Percentiles rank a stretch among this genome's conserved stretches.
Conservation (phyloP, 2,113 vertebrate species). For the Smithornis capensis region DNA sequence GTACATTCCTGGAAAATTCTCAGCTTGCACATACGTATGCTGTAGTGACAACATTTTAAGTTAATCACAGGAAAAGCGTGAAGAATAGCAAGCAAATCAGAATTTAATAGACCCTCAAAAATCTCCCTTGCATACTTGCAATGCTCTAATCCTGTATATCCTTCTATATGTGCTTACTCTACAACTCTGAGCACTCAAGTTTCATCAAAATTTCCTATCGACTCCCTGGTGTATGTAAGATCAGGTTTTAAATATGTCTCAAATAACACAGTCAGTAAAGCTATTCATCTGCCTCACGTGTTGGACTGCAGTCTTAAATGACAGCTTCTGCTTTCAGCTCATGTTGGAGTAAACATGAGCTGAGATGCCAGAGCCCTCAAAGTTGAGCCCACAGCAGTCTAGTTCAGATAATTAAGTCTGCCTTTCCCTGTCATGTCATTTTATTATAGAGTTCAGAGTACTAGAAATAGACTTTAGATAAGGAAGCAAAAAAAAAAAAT, state of each 20-base stretch:
- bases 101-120: neutral
- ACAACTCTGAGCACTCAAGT: neutral
- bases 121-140: neutral
- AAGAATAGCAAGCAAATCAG: neutral
- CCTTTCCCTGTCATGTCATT: neutral
- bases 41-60: neutral
- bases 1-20: neutral
- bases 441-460: neutral
- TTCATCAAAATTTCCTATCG: neutral
- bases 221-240: neutral
- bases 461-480: neutral
- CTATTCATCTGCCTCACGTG: neutral
- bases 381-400: neutral
- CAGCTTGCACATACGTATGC: neutral
- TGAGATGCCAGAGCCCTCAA: neutral
- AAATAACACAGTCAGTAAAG: neutral
- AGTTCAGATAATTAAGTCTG: neutral
- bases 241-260: slow-evolving; percentile 16
- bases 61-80: neutral
- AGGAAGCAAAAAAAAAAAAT: neutral
- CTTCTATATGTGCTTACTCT: neutral
- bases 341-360: neutral
- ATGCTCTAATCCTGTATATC: neutral
- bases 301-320: neutral
- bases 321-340: neutral